Percentiles rank a stretch among this genome's conserved stretches.
These are phyloP conservation scores for Neomorphus geoffroyi DNA, from an alignment of 2,797 vertebrate species.

Conservation along the genomic window DNA sequence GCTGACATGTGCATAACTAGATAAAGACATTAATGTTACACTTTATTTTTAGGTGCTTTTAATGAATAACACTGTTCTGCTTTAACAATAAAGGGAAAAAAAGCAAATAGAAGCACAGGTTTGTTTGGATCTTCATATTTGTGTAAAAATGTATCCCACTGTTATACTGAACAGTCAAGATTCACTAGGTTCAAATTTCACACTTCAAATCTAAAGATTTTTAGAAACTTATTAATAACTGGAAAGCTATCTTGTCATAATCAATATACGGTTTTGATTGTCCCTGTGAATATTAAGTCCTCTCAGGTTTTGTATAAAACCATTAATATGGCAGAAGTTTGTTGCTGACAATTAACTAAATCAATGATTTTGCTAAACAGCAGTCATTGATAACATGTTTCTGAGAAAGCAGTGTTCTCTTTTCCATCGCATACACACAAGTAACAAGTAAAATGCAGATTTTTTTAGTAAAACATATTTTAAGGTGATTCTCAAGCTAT, in stretches of 20 bases:
- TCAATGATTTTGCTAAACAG: not conserved
- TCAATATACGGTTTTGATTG: not conserved
- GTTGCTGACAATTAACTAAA: not conserved
- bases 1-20: not conserved
- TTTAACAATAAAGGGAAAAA: not conserved
- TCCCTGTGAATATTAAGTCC: not conserved
- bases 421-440: not conserved
- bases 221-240: not conserved
- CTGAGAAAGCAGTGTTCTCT: not conserved
- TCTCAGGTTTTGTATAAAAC: not conserved
- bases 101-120: not conserved
- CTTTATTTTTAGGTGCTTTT: not conserved
- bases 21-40: not conserved
- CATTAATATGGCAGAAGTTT: not conserved
- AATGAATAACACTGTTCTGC: not conserved
- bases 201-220: not conserved
- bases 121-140: not conserved
- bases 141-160: not conserved
- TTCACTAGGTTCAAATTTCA: not conserved
- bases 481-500: not conserved
- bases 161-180: not conserved
- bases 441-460: not conserved
- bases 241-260: not conserved
- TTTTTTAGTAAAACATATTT: not conserved
- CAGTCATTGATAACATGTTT: not conserved